Base-by-base conservation (phyloP, 2,797 vertebrate genomes). In the Thaleichthys pacificus region DNA sequence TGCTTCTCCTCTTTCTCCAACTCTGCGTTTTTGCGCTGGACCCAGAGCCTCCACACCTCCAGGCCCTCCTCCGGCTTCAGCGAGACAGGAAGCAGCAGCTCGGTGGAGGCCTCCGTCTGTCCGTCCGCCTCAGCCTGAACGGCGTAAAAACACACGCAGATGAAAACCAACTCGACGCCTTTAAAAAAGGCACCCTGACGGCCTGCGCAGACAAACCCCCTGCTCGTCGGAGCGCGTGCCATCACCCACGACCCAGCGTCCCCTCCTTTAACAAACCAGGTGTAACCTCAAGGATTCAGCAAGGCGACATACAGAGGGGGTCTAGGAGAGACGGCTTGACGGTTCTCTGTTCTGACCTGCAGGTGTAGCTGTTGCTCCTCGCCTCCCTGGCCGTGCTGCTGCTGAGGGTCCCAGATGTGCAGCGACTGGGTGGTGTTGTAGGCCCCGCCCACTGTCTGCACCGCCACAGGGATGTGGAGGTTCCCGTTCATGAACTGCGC, bases 401-500 rank as follows among this genome's bases (percentile, higher is more conserved):
- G 96, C 84, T 94, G 97, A 0, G 97, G 96, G 90, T 99, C 97
- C 98, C 98, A 99, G 92, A 99, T 98, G 86, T 99, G 98, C 68
- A 99, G 95, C 0, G 97, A 96, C 89, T 99, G 97, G 6, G 96
- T 95, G 1, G 96, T 93, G 90, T 97, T 96, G 86, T 99, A 99
- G 0, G 95, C 94, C 85, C 97, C 97, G 68, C 96, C 96, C 24
- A 99, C 95, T 0, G 98, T 97, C 91, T 99, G 98, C 86, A 99
- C 97, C 12, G 97, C 97, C 89, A 99, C 96, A 61, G 97, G 98
- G 94, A 99, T 99, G 94, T 99, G 98, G 92, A 99, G 96, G 92
- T 99, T 99, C 69, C 98, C 98, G 80, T 99, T 99, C 97, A 99
- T 99, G 85, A 99, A 99, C 93, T 99, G 98, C 0, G 98, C 97